Percentiles rank a stretch among this genome's conserved stretches.
Conservation (phyloP, 2,113 vertebrate species). For the Platysteira castanea region DNA sequence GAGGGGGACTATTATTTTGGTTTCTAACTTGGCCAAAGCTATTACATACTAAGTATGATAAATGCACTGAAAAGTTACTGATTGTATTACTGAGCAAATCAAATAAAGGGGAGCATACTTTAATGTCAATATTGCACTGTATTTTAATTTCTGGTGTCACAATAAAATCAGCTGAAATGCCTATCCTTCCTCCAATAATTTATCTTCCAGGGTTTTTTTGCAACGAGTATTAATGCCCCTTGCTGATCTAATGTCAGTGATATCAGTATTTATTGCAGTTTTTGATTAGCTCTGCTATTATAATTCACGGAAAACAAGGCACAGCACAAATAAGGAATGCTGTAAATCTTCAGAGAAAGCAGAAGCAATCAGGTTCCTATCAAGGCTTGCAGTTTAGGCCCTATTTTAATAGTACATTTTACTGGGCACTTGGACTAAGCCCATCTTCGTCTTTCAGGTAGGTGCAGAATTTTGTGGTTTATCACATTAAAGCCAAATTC, state of each 20-base stretch:
- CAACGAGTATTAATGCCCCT: conserved; percentile 34
- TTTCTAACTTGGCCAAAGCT: neutral
- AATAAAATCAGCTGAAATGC: conserved; percentile 32
- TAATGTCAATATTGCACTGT: neutral
- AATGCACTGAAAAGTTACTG: neutral
- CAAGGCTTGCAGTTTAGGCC: neutral
- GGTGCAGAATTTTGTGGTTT: neutral
- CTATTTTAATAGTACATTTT: neutral
- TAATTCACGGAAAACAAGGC: conserved; percentile 27
- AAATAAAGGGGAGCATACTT: neutral
- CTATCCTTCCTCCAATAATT: neutral
- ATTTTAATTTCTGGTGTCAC: conserved; percentile 46
- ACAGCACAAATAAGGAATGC: neutral
- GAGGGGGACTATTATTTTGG: neutral
- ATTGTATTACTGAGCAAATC: neutral
- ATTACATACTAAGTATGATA: neutral
- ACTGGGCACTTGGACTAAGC: neutral
- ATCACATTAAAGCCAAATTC: neutral
- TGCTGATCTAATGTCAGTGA: neutral
- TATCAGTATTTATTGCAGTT: conserved; percentile 17
- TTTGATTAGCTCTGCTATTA: conserved; percentile 18
- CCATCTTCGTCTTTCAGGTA: accelerated
- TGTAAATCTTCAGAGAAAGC: neutral
- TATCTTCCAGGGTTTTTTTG: neutral
- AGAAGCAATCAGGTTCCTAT: neutral